These are phyloP conservation scores for Paratrypauchen microcephalus DNA, from an alignment of 2,797 vertebrate species.

Conservation along the genomic window DNA sequence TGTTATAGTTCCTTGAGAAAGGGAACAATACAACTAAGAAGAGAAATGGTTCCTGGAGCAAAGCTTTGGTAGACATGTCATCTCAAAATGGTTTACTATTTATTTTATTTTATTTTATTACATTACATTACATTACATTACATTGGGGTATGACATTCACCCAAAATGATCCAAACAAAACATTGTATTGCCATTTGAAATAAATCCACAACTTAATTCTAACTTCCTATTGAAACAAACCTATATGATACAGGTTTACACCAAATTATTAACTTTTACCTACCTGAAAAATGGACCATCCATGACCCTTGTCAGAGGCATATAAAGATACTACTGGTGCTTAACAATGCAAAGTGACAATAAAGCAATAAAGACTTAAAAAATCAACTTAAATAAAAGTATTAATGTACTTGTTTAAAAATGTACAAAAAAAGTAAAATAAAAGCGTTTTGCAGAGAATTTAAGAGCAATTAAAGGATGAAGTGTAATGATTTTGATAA, in stretches of 20 bases:
- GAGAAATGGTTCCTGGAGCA: not conserved
- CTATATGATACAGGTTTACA: not conserved
- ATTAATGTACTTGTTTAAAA: too few relatives aligned
- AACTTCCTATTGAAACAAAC: not conserved
- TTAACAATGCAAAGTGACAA: not conserved
- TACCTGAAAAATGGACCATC: not conserved
- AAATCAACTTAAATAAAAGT: too few relatives aligned
- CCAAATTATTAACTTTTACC: not conserved
- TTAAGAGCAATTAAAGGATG: too few relatives aligned
- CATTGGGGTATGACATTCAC: too few relatives aligned
- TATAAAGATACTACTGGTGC: not conserved
- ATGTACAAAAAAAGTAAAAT: too few relatives aligned
- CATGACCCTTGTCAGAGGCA: not conserved
- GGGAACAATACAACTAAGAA: not conserved
- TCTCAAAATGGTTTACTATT: too few relatives aligned
- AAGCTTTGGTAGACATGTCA: not conserved
- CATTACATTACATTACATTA: too few relatives aligned
- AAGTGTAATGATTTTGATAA: too few relatives aligned
- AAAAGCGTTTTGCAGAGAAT: too few relatives aligned
- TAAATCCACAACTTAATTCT: not conserved
- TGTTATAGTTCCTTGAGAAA: not conserved
- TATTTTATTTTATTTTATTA: too few relatives aligned
- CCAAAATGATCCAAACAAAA: not conserved
- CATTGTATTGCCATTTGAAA: not conserved
- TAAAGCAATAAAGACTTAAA: not conserved